Percentiles rank a stretch among this genome's conserved stretches.
phyloP scores from a whole-genome alignment of 2,888 invertebrate species.

The Pyrrhia umbra region DNA sequence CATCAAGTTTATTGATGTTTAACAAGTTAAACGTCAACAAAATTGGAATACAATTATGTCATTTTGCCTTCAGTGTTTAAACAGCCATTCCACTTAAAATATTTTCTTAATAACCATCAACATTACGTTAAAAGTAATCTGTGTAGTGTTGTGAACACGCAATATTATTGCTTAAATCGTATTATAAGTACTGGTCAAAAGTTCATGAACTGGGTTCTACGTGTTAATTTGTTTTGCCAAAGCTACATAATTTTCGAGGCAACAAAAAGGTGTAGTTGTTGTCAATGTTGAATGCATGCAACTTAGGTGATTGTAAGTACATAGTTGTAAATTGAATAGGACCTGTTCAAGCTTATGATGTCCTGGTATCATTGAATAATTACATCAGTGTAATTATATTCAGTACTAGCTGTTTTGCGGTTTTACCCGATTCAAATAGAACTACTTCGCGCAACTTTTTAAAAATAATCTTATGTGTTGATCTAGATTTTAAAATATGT shows the following conservation, averaged over 20 bases:
- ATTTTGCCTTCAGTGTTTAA: slow-evolving; percentile 35
- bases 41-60: slow-evolving; percentile 46
- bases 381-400: background rate
- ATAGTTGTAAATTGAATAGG: background rate
- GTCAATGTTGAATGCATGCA: slow-evolving; percentile 1
- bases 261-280: slow-evolving; percentile 7
- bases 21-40: slow-evolving; percentile 1
- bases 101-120: slow-evolving; percentile 31
- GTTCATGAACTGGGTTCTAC: slow-evolving; percentile 36
- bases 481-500: no score
- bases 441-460: no score
- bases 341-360: background rate
- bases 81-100: slow-evolving; percentile 35
- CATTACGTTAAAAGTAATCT: slow-evolving; percentile 22
- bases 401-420: background rate
- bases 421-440: no score
- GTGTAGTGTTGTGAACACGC: slow-evolving; percentile 30
- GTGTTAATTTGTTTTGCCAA: slow-evolving; percentile 39
- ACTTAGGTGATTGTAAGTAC: background rate
- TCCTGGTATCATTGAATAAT: background rate
- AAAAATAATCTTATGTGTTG: no score
- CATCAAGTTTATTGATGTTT: slow-evolving; percentile 20
- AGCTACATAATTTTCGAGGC: slow-evolving; percentile 16
- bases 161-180: slow-evolving; percentile 48
- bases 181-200: slow-evolving; percentile 41